Base-by-base conservation (phyloP, 2,888 invertebrate genomes). In the Cecidostiba fungosa region DNA sequence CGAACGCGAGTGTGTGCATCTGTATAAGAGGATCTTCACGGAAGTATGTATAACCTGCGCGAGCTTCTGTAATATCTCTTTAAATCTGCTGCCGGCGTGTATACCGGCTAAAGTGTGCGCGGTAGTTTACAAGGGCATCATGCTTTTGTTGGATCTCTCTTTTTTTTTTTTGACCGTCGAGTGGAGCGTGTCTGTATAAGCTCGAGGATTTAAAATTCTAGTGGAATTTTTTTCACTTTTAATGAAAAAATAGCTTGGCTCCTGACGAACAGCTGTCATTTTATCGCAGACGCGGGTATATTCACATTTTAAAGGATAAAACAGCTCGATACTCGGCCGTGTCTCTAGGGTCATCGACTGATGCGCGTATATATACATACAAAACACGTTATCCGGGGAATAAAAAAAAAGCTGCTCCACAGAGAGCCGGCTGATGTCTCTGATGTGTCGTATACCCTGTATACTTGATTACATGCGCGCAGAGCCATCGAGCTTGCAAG, bases 281-380 rank as follows among this genome's bases (percentile, higher is more conserved):
- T 32, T 32, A 32, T 32, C 32, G 32, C 32, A 3, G 32, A 32
- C 2, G 12, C 39, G 39, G 39, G 3, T 32, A 43, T 12, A 12
- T 43, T 43, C 10, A 12, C 10, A 12, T 12, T 43, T 43, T 12
- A 12, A 43, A 43, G 43, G 12, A 43, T 39, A 10, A 6, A 39
- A 43, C 12, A 39, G 39, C 0, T 39, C 39, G 39, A 39, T 39
- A 39, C 2, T 12, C 39, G 12, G 12, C 12, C 12, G 12, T 12
- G 36, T 47, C 39, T 26, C 74, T 62, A 74, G 74, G 73, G 81
- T 74, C 74, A 82, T 82, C 81, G 81, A 82, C 81, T 74, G n/a
- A n/a, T n/a, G 81, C 26, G 10, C 43, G 43, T 43, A 43, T 12
- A 12, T 2, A 12, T 43, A 43, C 12, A 43, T 32, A 32, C 1